phyloP scores from a whole-genome alignment of 2,888 invertebrate species.

The Iphiclides podalirius region DNA sequence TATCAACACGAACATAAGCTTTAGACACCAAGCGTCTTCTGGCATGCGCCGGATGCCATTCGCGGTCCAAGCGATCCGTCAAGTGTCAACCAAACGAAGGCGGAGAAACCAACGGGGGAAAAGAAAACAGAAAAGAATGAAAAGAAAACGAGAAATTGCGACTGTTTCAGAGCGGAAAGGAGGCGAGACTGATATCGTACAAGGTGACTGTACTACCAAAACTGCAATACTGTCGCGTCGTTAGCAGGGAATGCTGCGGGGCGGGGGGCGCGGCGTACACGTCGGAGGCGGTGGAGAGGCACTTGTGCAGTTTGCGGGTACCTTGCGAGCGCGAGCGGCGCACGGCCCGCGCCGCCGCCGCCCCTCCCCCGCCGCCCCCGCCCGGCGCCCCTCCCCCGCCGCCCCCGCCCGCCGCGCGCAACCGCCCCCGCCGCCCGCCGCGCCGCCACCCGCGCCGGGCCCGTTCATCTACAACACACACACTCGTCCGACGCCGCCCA shows the following conservation, averaged over 20 bases:
- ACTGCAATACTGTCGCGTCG: conserved; percentile 96
- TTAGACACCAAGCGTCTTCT: background rate
- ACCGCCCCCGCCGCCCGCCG: conserved; percentile 38
- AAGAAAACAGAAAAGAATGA: conserved; percentile 37
- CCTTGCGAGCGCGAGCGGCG: conserved; percentile 88
- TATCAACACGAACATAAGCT: background rate
- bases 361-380: conserved; percentile 60
- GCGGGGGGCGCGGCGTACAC: conserved; percentile 83
- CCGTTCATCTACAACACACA: conserved; percentile 82
- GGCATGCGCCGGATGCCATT: conserved; percentile 18
- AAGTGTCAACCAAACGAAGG: conserved; percentile 39
- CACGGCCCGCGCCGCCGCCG: conserved; percentile 63
- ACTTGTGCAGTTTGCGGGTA: conserved; percentile 96
- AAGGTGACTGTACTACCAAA: conserved; percentile 94
- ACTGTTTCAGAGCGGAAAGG: conserved; percentile 69
- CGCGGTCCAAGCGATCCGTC: conserved; percentile 27
- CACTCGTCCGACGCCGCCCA: conserved; percentile 29
- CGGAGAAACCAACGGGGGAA: conserved; percentile 37
- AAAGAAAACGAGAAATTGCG: conserved; percentile 63
- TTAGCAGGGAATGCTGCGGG: conserved; percentile 85
- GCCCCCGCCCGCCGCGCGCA: conserved; percentile 51
- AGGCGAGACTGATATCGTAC: conserved; percentile 47
- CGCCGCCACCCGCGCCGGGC: conserved; percentile 38
- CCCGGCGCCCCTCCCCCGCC: conserved; percentile 37
- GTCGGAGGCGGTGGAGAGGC: conserved; percentile 93